phyloP scores from a whole-genome alignment of 2,113 vertebrate genomes.

The Neoarius graeffei region DNA sequence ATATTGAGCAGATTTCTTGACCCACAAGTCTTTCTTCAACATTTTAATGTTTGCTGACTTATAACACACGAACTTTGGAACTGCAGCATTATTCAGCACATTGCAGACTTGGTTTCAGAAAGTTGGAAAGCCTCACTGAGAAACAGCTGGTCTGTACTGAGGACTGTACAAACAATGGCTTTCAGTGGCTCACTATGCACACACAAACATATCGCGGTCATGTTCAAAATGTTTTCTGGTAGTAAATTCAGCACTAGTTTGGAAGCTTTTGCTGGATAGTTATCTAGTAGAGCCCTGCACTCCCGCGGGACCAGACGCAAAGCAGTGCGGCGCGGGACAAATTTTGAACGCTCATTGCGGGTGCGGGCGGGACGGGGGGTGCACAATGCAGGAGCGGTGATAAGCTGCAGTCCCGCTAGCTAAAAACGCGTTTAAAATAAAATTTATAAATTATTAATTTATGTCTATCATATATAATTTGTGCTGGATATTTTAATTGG shows the following conservation, averaged over 20 bases:
- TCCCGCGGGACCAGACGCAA: too few species aligned
- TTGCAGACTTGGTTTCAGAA: background rate
- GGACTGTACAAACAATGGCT: background rate
- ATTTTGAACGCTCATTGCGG: too few species aligned
- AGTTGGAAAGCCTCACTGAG: background rate
- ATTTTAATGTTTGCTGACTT: conserved; percentile 14
- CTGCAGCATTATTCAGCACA: background rate
- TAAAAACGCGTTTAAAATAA: too few species aligned
- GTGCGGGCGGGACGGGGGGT: too few species aligned
- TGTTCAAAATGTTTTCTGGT: background rate
- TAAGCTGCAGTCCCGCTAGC: too few species aligned
- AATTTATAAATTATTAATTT: too few species aligned
- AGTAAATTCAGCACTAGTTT: background rate
- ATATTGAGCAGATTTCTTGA: conserved; percentile 10
- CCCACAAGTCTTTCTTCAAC: background rate
- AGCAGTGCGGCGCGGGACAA: too few species aligned
- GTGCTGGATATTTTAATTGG: too few species aligned
- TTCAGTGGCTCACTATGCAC: background rate
- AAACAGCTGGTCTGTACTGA: background rate
- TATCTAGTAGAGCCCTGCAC: too few species aligned
- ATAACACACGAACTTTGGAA: background rate
- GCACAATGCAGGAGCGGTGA: too few species aligned
- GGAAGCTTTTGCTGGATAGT: background rate
- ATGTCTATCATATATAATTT: too few species aligned
- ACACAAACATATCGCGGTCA: background rate